phyloP scores from a whole-genome alignment of 2,888 invertebrate species.

The Drosophila neonasuta region DNA sequence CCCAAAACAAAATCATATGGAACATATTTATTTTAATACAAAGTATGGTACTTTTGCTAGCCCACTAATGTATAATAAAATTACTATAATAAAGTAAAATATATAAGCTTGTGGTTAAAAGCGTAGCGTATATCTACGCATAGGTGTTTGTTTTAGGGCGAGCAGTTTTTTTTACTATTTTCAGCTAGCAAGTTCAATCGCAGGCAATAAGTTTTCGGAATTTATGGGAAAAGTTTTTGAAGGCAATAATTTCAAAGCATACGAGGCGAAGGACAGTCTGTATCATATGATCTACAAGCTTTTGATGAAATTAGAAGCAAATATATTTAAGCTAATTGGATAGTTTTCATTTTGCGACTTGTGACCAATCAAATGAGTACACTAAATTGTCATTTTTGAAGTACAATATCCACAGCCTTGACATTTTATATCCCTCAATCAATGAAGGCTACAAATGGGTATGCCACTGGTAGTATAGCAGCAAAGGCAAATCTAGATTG shows the following conservation, averaged over 20 bases:
- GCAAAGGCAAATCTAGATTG: background rate
- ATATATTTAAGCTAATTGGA: slow-evolving; percentile 65
- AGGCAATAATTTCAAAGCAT: slow-evolving; percentile 35
- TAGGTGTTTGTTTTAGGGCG: slow-evolving; percentile 10
- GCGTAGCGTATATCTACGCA: background rate
- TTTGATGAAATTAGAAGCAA: slow-evolving; percentile 26
- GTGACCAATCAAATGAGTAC: slow-evolving; percentile 18
- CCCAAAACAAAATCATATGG: background rate
- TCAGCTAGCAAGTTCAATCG: slow-evolving; percentile 24
- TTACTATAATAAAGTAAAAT: background rate
- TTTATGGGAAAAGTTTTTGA: slow-evolving; percentile 54
- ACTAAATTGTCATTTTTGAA: slow-evolving; percentile 16
- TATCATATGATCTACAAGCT: background rate
- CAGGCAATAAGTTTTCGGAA: slow-evolving; percentile 42
- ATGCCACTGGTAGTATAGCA: background rate
- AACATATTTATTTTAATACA: background rate
- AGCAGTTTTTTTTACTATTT: background rate
- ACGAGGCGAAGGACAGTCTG: background rate
- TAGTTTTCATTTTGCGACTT: slow-evolving; percentile 29
- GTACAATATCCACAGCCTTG: slow-evolving; percentile 49
- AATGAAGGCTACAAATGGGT: background rate
- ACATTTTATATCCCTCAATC: slow-evolving; percentile 21
- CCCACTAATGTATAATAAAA: background rate
- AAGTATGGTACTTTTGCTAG: background rate
- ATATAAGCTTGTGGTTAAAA: too few species aligned